Conservation (phyloP, 1,140 invertebrate species). For the Centruroides vittatus region DNA sequence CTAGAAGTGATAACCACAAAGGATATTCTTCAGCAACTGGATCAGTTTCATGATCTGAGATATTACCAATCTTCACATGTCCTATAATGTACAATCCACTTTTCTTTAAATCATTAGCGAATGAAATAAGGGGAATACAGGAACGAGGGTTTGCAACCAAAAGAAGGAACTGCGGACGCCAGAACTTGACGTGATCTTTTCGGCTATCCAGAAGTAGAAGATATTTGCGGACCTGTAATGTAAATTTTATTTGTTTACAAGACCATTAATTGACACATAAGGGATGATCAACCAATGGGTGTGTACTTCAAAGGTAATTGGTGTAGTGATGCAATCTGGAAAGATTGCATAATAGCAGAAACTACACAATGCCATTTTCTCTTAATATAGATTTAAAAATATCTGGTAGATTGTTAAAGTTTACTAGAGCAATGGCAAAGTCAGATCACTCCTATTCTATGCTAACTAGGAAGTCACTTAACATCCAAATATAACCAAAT, state of each 20-base stretch:
- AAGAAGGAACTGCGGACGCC: slow-evolving; percentile 92
- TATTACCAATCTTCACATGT: slow-evolving; percentile 54
- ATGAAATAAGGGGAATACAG: slow-evolving; percentile 79
- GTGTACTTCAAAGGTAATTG: too few species aligned
- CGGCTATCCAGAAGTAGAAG: slow-evolving; percentile 84
- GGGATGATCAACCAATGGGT: too few species aligned
- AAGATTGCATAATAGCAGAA: too few species aligned
- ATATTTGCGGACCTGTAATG: slow-evolving; percentile 74
- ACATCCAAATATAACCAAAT: too few species aligned
- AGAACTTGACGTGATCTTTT: slow-evolving; percentile 98
- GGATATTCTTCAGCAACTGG: slow-evolving; percentile 58
- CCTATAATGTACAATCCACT: slow-evolving; percentile 90
- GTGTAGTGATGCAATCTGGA: too few species aligned
- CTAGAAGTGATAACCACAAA: slow-evolving; percentile 73
- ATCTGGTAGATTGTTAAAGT: too few species aligned
- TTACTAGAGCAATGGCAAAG: too few species aligned
- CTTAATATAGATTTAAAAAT: too few species aligned
- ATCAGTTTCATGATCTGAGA: slow-evolving; percentile 38
- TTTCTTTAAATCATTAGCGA: slow-evolving; percentile 98
- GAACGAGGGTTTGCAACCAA: slow-evolving; percentile 84
- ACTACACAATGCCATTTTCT: too few species aligned
- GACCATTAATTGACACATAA: too few species aligned
- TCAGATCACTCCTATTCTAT: too few species aligned
- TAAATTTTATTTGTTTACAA: not conserved
- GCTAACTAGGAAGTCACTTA: too few species aligned